These are phyloP conservation scores for Chunga burmeisteri DNA, from an alignment of 2,113 vertebrate genomes.

Conservation along the genomic window DNA sequence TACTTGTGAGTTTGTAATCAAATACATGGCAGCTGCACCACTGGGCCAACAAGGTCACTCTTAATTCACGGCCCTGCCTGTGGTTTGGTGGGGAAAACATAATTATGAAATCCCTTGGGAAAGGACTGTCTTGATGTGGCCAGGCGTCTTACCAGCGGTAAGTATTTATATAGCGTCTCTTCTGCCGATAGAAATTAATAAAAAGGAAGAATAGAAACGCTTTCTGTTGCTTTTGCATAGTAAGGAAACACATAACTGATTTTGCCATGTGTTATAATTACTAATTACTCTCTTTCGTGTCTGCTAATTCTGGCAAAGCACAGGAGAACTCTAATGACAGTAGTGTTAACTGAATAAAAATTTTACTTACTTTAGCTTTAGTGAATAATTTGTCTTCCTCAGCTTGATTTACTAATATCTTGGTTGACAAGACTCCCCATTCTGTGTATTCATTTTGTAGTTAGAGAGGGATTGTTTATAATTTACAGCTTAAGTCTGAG, in stretches of 20 bases:
- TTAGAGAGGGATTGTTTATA: conserved; percentile 68
- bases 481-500: conserved; percentile 66
- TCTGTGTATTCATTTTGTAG: conserved; percentile 62
- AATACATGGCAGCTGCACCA: conserved; percentile 28
- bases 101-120: conserved; percentile 55
- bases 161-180: neutral
- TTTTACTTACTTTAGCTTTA: conserved; percentile 52
- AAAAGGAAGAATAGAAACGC: neutral
- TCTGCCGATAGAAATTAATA: neutral
- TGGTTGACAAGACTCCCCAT: conserved; percentile 61
- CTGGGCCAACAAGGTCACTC: conserved; percentile 31
- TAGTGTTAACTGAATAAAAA: conserved; percentile 50
- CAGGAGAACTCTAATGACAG: conserved; percentile 6
- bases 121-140: neutral
- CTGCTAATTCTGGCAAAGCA: conserved; percentile 50
- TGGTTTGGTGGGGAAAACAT: conserved; percentile 51
- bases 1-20: conserved; percentile 47
- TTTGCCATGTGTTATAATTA: neutral
- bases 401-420: conserved; percentile 63
- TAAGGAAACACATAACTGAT: neutral
- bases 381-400: conserved; percentile 68
- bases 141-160: neutral
- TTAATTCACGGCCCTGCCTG: conserved; percentile 8
- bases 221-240: neutral
- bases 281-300: conserved; percentile 29